Conservation (phyloP, 2,888 invertebrate species). For the Mayetiola destructor region DNA sequence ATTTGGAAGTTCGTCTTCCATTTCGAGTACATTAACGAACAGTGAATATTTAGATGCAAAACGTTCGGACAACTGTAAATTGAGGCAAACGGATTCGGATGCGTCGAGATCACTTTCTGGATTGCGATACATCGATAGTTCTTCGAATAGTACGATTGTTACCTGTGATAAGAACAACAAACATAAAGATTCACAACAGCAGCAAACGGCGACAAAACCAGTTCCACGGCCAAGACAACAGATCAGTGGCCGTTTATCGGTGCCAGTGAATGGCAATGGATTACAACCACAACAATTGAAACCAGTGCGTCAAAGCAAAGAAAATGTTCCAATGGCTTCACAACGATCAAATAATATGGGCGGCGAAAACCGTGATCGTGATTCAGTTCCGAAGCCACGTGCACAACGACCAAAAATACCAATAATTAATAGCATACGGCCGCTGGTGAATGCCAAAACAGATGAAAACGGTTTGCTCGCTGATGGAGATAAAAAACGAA, state of each 20-base stretch:
- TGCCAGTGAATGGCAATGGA: constrained; percentile 1
- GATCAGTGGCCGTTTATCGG: constrained; percentile 14
- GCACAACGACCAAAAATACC: constrained; percentile 22
- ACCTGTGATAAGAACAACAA: constrained; percentile 1
- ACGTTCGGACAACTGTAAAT: constrained; percentile 16
- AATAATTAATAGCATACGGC: constrained; percentile 11
- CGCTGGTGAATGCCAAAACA: neutral
- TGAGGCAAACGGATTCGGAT: neutral
- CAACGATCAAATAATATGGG: neutral
- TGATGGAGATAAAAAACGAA: neutral
- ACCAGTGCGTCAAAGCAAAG: neutral
- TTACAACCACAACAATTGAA: neutral
- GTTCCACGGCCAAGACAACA: neutral
- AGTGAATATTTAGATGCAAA: constrained; percentile 20
- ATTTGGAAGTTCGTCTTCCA: constrained; percentile 25
- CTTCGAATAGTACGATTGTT: constrained; percentile 14
- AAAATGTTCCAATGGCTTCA: neutral
- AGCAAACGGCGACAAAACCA: neutral
- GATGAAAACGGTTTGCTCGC: neutral
- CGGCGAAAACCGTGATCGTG: constrained; percentile 13
- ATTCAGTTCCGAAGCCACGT: constrained; percentile 20
- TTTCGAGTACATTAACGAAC: constrained; percentile 27
- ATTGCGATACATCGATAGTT: constrained; percentile 14
- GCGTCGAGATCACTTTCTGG: neutral
- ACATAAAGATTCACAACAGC: constrained; percentile 12